phyloP scores from a whole-genome alignment of 2,888 invertebrate species.

The Globia sparganii region DNA sequence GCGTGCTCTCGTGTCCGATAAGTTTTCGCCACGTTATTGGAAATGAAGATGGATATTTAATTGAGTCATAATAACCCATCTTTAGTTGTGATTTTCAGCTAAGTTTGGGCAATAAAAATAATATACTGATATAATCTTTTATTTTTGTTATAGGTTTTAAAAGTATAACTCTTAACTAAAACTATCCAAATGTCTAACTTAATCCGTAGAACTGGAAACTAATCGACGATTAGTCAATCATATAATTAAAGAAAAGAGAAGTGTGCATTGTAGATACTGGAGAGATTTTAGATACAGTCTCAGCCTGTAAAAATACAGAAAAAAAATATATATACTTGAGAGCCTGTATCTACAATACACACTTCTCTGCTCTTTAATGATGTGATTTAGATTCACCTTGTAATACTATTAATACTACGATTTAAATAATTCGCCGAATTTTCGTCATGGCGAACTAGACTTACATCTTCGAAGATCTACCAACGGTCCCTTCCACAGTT shows the following conservation, averaged over 20 bases:
- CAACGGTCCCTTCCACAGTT: slow-evolving; percentile 52
- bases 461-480: background rate
- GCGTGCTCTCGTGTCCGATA: background rate
- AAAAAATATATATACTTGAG: too few species aligned
- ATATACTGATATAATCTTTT: background rate
- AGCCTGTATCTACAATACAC: background rate
- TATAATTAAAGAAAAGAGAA: too few species aligned
- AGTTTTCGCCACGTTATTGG: background rate
- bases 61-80: background rate
- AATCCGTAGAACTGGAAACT: background rate
- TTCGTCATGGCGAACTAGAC: background rate
- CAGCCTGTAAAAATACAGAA: too few species aligned
- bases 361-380: too few species aligned
- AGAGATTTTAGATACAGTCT: too few species aligned
- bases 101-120: background rate
- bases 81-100: background rate
- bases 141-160: background rate
- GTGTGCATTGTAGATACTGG: too few species aligned
- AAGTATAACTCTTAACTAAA: background rate
- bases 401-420: background rate
- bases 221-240: too few species aligned
- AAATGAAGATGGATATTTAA: background rate
- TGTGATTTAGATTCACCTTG: background rate
- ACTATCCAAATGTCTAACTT: background rate
- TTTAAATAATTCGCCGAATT: background rate